Percentiles rank a stretch among this genome's conserved stretches.
phyloP scores from a whole-genome alignment of 2,113 vertebrate genomes.

The Chascanopsetta lugubris region DNA sequence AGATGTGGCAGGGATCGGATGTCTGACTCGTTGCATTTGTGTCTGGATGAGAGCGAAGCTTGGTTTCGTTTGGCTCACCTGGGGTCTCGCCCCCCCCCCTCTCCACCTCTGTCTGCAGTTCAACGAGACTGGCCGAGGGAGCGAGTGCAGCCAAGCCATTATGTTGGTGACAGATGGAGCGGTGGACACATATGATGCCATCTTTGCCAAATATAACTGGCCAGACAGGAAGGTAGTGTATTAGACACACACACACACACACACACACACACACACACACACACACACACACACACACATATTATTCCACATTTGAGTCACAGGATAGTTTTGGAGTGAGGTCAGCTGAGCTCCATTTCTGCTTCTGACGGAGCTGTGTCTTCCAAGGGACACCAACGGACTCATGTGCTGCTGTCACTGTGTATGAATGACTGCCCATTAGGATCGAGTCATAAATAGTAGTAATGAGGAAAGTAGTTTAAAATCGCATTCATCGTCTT shows the following conservation, averaged over 20 bases:
- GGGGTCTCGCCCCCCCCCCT: not conserved
- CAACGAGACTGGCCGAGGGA: slow-evolving; percentile 95
- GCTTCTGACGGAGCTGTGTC: not conserved
- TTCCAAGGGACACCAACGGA: no score
- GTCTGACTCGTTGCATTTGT: not conserved
- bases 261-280: slow-evolving; percentile 11
- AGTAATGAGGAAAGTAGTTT: no score
- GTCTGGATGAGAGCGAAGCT: not conserved
- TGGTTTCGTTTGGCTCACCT: slow-evolving; percentile 8
- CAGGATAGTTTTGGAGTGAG: not conserved
- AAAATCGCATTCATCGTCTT: no score
- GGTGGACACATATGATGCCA: slow-evolving; percentile 93
- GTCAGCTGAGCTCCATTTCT: slow-evolving; percentile 17
- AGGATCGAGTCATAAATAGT: no score
- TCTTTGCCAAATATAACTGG: slow-evolving; percentile 97
- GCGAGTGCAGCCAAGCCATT: slow-evolving; percentile 97
- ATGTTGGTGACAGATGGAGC: slow-evolving; percentile 98
- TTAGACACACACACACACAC: slow-evolving; percentile 20
- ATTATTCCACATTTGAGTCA: slow-evolving; percentile 25
- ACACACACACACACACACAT: slow-evolving; percentile 17
- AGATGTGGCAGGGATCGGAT: not conserved
- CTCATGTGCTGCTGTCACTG: no score
- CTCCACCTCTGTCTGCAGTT: slow-evolving; percentile 80
- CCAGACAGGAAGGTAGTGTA: slow-evolving; percentile 94
- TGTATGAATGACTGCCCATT: no score